These are phyloP conservation scores for Lanistes nyassanus DNA, from an alignment of 1,140 invertebrate genomes.

Conservation along the genomic window DNA sequence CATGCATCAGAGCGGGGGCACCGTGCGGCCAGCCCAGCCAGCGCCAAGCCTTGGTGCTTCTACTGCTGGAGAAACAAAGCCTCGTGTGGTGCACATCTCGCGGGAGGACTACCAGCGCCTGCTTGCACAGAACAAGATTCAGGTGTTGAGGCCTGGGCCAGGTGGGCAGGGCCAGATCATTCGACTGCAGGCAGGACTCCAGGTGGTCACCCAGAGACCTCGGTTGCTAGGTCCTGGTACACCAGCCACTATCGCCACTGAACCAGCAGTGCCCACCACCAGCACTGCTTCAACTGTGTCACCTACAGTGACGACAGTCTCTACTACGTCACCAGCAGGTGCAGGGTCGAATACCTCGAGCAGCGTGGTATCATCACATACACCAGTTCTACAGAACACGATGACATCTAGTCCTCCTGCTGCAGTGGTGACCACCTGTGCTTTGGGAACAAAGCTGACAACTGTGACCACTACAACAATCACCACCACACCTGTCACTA, in stretches of 20 bases:
- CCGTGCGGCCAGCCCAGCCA: not conserved
- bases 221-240: not conserved
- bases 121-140: constrained; percentile 35
- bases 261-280: not conserved
- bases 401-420: not conserved
- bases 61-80: constrained; percentile 5
- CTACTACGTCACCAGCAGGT: not conserved
- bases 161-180: constrained; percentile 27
- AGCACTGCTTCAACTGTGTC: not conserved
- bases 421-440: too few relatives aligned
- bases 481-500: not conserved
- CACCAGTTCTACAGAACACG: not conserved
- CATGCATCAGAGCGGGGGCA: constrained; percentile 16
- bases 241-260: not conserved
- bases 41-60: not conserved
- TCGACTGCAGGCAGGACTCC: constrained; percentile 30
- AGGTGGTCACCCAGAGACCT: constrained; percentile 21
- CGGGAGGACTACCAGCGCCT: constrained; percentile 34
- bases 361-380: not conserved
- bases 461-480: not conserved
- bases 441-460: too few relatives aligned
- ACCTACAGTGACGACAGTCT: not conserved
- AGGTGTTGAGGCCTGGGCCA: constrained; percentile 21
- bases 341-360: not conserved
- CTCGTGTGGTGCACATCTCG: constrained; percentile 32